Evolutionary conservation across 2,888 invertebrate genomes (phyloP).

Genomic region (Sphaeridia pumilis): DNA sequence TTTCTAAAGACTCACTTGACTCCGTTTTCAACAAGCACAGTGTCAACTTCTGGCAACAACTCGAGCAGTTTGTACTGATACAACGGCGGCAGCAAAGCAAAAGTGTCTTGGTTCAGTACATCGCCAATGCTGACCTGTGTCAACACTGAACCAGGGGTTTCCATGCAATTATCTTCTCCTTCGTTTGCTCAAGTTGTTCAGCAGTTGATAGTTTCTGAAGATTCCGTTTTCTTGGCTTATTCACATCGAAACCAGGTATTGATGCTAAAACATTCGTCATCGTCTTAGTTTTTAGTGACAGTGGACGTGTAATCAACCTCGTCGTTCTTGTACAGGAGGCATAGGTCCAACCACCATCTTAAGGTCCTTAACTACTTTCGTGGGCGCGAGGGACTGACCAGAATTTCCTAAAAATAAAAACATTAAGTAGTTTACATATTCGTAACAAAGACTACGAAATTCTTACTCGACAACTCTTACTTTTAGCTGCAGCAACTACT

Average conservation of each 20-base stretch:
- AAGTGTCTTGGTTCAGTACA: slow-evolving; percentile 79
- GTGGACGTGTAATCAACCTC: too few relatives aligned
- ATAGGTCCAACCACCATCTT: too few relatives aligned
- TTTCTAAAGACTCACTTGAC: slow-evolving; percentile 41
- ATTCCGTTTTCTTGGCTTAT: slow-evolving; percentile 59
- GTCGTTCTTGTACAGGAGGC: too few relatives aligned
- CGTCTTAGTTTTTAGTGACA: slow-evolving; percentile 47
- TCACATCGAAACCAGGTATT: slow-evolving; percentile 76
- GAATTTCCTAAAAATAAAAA: too few relatives aligned
- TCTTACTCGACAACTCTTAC: too few relatives aligned
- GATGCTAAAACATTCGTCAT: slow-evolving; percentile 81
- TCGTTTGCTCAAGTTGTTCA: slow-evolving; percentile 82
- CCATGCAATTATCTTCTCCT: slow-evolving; percentile 77
- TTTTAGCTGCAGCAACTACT: too few relatives aligned
- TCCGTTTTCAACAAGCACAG: slow-evolving; percentile 42
- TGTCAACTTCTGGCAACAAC: slow-evolving; percentile 81
- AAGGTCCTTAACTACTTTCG: too few relatives aligned
- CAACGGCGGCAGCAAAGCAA: slow-evolving; percentile 68
- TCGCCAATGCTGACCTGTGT: slow-evolving; percentile 82
- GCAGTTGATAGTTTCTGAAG: slow-evolving; percentile 78
- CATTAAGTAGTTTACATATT: too few relatives aligned
- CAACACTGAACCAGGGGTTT: slow-evolving; percentile 90
- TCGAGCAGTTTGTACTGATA: slow-evolving; percentile 89
- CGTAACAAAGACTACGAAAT: too few relatives aligned
- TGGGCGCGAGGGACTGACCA: too few relatives aligned